Evolutionary conservation across 2,888 invertebrate species (phyloP).

Genomic region (Eurois occulta): DNA sequence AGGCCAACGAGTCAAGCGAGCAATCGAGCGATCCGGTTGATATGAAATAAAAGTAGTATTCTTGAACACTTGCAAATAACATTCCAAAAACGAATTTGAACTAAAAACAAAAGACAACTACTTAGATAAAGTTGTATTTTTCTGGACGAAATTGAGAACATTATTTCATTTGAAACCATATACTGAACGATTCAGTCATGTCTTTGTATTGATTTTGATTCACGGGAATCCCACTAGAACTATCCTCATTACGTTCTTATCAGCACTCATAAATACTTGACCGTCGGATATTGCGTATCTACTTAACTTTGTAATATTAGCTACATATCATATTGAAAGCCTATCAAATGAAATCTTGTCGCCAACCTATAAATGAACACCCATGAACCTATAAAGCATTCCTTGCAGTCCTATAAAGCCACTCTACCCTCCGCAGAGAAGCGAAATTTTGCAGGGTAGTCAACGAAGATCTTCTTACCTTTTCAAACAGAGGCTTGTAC

Average conservation of each 20-base stretch:
- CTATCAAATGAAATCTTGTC: not conserved
- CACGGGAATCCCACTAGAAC: not conserved
- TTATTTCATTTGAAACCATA: not conserved
- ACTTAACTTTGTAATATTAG: constrained; percentile 16
- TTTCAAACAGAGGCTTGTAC: constrained; percentile 94
- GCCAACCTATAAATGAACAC: not conserved
- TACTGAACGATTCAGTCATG: not conserved
- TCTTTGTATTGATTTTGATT: constrained; percentile 5
- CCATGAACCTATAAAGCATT: too few species aligned
- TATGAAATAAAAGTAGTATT: too few species aligned
- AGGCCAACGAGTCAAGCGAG: not conserved
- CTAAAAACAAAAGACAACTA: constrained; percentile 24
- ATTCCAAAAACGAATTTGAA: not conserved
- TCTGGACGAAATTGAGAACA: not conserved
- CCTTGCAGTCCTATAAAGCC: too few species aligned
- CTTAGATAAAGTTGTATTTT: not conserved
- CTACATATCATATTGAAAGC: not conserved
- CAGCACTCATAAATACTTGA: constrained; percentile 4
- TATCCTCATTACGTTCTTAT: constrained; percentile 11
- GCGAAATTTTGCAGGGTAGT: too few species aligned
- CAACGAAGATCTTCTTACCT: constrained; percentile 88
- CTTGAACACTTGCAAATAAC: not conserved
- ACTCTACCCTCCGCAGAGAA: too few species aligned
- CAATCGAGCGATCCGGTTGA: not conserved
- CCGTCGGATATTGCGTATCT: constrained; percentile 7